A percentile compares a stretch with the other conserved stretches of the same genome.
Conservation (phyloP, 1,140 invertebrate genomes). For the Calliphora vicina region DNA sequence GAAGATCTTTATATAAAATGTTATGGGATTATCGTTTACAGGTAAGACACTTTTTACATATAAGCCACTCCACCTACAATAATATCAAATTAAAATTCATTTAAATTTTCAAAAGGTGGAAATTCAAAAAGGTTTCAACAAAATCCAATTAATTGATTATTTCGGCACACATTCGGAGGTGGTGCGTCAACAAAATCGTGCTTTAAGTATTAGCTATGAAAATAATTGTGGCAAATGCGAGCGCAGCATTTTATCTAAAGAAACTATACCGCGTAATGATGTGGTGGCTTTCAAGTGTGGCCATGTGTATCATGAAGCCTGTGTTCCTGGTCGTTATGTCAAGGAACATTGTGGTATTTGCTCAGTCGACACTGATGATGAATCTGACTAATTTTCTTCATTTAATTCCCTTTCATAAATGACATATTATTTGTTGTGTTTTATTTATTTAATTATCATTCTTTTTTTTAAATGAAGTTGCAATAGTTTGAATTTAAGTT, state of each 20-base stretch:
- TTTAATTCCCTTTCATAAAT: not conserved
- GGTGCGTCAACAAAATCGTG: slow-evolving; percentile 78
- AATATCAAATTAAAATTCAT: slow-evolving; percentile 22
- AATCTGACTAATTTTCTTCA: not conserved
- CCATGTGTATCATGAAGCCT: slow-evolving; percentile 89
- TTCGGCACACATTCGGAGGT: slow-evolving; percentile 87
- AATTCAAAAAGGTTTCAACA: slow-evolving; percentile 87
- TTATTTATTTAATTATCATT: not conserved
- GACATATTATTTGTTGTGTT: not conserved
- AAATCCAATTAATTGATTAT: slow-evolving; percentile 88
- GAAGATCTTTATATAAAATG: slow-evolving; percentile 93
- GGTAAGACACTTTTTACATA: slow-evolving; percentile 66
- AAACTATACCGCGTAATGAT: slow-evolving; percentile 72
- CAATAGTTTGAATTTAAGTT: not conserved
- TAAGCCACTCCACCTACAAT: no score
- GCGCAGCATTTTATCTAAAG: slow-evolving; percentile 71
- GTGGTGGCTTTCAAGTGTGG: slow-evolving; percentile 87
- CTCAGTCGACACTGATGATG: slow-evolving; percentile 51
- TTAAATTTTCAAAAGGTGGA: slow-evolving; percentile 72
- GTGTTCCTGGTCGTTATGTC: slow-evolving; percentile 68
- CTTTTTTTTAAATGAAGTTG: not conserved
- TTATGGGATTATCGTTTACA: slow-evolving; percentile 95
- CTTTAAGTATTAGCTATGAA: slow-evolving; percentile 75
- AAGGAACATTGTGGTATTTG: slow-evolving; percentile 70
- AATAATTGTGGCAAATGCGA: slow-evolving; percentile 80